A percentile compares a stretch with the other conserved stretches of the same genome.
Evolutionary conservation across 2,797 vertebrate species (phyloP).

Genomic region (Lepus oiostolus): DNA sequence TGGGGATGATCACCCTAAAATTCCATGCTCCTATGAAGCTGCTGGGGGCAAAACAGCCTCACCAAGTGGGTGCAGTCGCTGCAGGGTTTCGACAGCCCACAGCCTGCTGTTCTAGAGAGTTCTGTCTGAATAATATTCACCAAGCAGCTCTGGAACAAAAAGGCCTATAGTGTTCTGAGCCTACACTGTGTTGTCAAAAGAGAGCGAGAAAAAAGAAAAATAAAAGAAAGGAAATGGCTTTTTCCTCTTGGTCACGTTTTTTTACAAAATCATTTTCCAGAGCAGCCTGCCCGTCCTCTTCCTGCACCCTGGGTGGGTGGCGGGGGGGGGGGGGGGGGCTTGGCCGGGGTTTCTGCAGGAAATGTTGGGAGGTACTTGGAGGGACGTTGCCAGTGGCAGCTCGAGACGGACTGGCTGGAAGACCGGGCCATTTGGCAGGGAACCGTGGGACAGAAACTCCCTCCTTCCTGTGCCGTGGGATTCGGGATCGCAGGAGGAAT

Average conservation of each 20-base stretch:
- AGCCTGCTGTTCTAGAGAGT: slow-evolving; percentile 42
- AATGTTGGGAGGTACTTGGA: background rate
- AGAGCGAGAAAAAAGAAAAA: slow-evolving; percentile 8
- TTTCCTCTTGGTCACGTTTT: slow-evolving; percentile 15
- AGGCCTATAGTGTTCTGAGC: slow-evolving; percentile 4
- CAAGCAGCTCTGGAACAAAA: slow-evolving; percentile 26
- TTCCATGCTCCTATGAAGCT: background rate
- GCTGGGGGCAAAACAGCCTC: background rate
- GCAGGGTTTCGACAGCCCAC: background rate
- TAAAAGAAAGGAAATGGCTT: slow-evolving; percentile 67
- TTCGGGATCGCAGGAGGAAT: background rate
- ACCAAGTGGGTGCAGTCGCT: background rate
- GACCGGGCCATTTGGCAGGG: background rate
- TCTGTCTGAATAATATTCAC: slow-evolving; percentile 18
- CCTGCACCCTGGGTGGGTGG: background rate
- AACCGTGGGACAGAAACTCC: background rate
- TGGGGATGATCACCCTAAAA: background rate
- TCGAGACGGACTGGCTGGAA: background rate
- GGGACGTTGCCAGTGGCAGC: background rate
- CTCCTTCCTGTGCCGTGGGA: background rate
- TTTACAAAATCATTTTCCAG: background rate
- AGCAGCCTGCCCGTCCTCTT: slow-evolving; percentile 23
- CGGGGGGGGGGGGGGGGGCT: background rate
- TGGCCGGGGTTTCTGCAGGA: background rate
- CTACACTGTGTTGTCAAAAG: slow-evolving; percentile 45